Evolutionary conservation across 2,113 vertebrate species (phyloP), one percentile per base, ranked within the genome.

Genomic region (Cinclus cinclus): DNA sequence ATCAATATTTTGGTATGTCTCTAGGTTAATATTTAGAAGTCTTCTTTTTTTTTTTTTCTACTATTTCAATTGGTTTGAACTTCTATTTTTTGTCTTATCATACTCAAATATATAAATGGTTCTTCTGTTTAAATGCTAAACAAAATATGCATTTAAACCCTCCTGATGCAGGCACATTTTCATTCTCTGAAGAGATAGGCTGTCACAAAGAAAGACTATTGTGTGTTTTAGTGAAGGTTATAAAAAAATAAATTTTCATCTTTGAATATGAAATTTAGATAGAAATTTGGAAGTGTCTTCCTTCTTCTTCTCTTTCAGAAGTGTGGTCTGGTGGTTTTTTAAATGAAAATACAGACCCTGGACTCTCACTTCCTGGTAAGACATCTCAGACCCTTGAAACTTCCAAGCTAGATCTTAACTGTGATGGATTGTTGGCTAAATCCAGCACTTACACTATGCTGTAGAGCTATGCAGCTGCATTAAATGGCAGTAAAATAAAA

Each of bases 71-170:
- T 89, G 77, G 49, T 89, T 84, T 95, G 35, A 79, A 70, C 64
- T 89, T 96, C 44, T 64, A 11, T 92, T 86, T 92, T 83, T 95
- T 62, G 95, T 65, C 16, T 70, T 90, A 85, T 96, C n/a, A 39
- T 83, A 52, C 86, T 95, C 80, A 87, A 87, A 95, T 94, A 76
- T 42, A 46, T 87, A 81, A 81, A 63, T 56, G 17, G 28, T 87
- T 94, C 77, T 83, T 49, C 53, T 80, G 58, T 71, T 44, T 73
- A 95, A 92, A 95, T 90, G 49, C 30, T 87, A 78, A 97, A 92
- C 63, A 47, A 90, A 39, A 89, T 90, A 89, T 81, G 49, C 68
- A 95, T 95, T 65, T 85, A 77, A 87, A 75, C 5, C 35, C 59
- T 96, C 37, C 71, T 77, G 49, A 70, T 83, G 85, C 53, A 90